Evolutionary conservation across 2,113 vertebrate genomes (phyloP).

Genomic region (Pelusios castaneus): DNA sequence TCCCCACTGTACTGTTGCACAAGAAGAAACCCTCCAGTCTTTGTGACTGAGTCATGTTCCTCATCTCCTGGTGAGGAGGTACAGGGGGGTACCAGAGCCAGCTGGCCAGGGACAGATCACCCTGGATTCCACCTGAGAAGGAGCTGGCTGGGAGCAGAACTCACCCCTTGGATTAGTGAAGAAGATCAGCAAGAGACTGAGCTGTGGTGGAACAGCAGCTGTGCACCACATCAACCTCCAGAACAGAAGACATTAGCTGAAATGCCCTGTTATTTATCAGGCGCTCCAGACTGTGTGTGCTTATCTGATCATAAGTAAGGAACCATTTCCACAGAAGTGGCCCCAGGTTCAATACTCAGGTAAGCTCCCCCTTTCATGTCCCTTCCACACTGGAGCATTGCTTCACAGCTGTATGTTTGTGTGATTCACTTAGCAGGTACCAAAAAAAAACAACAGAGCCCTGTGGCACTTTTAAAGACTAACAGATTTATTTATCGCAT

Average conservation of each 20-base stretch:
- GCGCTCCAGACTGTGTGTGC: background rate
- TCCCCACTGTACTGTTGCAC: background rate
- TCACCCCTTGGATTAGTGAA: background rate
- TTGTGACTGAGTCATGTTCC: background rate
- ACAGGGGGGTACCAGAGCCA: background rate
- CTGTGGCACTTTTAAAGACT: too few species aligned
- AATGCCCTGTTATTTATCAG: background rate
- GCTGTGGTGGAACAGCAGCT: background rate
- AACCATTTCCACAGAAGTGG: background rate
- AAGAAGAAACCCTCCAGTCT: background rate
- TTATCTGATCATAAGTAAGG: background rate
- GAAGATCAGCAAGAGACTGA: background rate
- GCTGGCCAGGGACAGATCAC: background rate
- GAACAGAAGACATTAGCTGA: background rate
- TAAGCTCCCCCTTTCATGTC: background rate
- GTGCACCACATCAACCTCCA: background rate
- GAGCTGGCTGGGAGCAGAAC: background rate
- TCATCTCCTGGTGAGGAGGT: background rate
- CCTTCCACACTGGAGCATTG: background rate
- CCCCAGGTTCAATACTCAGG: conserved; percentile 24
- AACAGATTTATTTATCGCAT: too few species aligned
- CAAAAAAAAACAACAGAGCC: too few species aligned
- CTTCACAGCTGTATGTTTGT: background rate
- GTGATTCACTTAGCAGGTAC: background rate
- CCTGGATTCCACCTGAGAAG: background rate